Percentiles rank a stretch among this genome's conserved stretches.
Evolutionary conservation across 2,888 invertebrate species (phyloP).

Genomic region (Cheiracanthium punctorium): DNA sequence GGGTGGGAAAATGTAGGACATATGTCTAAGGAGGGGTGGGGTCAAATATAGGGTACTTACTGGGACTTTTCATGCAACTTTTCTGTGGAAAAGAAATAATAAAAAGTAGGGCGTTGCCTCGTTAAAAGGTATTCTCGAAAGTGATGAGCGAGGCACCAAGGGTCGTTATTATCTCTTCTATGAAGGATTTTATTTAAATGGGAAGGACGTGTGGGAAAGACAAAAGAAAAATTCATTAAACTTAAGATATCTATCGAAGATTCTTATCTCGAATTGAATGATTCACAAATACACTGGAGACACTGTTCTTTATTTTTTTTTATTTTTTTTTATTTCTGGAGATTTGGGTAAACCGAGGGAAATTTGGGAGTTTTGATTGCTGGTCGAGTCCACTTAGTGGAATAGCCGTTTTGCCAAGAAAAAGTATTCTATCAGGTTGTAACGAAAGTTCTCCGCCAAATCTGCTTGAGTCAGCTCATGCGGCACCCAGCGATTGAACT

Average conservation of each 20-base stretch:
- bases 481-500: no score
- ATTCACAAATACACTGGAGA: no score
- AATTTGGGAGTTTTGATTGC: no score
- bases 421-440: no score
- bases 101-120: neutral
- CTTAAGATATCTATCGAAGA: neutral
- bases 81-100: neutral
- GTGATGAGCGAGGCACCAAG: neutral
- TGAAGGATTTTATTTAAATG: neutral
- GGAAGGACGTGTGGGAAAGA: neutral
- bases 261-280: no score
- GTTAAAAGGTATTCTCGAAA: neutral
- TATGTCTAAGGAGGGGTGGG: neutral
- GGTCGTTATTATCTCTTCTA: neutral
- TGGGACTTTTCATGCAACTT: neutral
- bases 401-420: no score
- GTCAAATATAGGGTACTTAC: neutral
- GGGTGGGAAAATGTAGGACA: neutral
- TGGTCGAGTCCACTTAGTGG: no score
- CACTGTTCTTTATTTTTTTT: no score
- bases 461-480: no score
- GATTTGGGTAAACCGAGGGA: no score
- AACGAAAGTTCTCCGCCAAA: no score
- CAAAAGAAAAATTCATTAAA: neutral
- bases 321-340: no score